A percentile compares a stretch with the other conserved stretches of the same genome.
Evolutionary conservation across 2,797 vertebrate species (phyloP).

Genomic region (Brachymystax lenok): DNA sequence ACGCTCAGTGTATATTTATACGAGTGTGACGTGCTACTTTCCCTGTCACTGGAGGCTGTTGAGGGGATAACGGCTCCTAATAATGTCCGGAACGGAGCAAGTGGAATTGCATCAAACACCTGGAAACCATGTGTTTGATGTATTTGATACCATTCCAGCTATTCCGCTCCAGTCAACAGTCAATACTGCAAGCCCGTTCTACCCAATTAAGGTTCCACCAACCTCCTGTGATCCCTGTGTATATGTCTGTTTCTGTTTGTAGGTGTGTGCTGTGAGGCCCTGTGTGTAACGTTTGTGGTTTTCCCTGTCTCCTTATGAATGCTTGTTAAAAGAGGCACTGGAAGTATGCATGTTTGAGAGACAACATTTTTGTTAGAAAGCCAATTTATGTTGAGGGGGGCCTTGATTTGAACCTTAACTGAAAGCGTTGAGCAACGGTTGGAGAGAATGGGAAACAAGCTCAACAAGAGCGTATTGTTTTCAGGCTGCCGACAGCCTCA

Average conservation of each 20-base stretch:
- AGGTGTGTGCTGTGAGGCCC: background rate
- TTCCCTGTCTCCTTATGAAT: background rate
- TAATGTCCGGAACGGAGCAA: too few relatives aligned
- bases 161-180: too few relatives aligned
- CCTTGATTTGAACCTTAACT: constrained; percentile 1
- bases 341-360: background rate
- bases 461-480: constrained; percentile 12
- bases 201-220: too few relatives aligned
- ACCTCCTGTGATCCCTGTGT: too few relatives aligned
- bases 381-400: background rate
- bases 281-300: constrained; percentile 1
- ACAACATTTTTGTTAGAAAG: background rate
- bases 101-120: too few relatives aligned
- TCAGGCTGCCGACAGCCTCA: background rate
- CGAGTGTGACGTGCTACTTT: too few relatives aligned
- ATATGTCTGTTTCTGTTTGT: background rate
- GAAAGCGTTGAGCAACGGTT: background rate
- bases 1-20: too few relatives aligned
- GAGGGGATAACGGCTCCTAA: too few relatives aligned
- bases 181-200: too few relatives aligned
- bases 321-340: constrained; percentile 2
- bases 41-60: too few relatives aligned
- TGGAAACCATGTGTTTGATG: too few relatives aligned
- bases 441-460: background rate
- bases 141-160: too few relatives aligned